phyloP scores from a whole-genome alignment of 2,888 invertebrate genomes.

The Polyommatus iphigenia region DNA sequence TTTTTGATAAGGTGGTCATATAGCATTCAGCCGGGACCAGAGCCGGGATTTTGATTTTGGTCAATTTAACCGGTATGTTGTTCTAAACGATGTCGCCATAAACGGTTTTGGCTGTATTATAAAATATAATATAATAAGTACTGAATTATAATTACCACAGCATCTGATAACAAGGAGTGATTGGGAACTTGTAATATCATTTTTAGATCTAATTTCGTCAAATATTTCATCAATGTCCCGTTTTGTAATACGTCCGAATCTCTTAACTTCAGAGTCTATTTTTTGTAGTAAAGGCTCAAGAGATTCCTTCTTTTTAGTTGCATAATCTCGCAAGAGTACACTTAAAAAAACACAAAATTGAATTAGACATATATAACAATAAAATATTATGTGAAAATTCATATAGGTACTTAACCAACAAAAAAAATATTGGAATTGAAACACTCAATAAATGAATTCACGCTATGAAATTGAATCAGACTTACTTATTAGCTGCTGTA shows the following conservation, averaged over 20 bases:
- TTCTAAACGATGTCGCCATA: too few relatives aligned
- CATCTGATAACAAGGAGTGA: constrained; percentile 89
- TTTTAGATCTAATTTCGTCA: constrained; percentile 84
- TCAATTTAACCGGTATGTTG: too few relatives aligned
- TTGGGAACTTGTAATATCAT: constrained; percentile 88
- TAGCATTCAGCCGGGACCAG: too few relatives aligned
- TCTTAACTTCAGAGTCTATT: constrained; percentile 84
- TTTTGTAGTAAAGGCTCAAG: constrained; percentile 84
- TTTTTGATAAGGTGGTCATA: too few relatives aligned
- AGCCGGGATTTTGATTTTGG: too few relatives aligned
- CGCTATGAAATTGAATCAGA: constrained; percentile 34
- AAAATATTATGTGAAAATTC: constrained; percentile 25
- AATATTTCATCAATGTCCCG: constrained; percentile 89
- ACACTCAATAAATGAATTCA: constrained; percentile 1
- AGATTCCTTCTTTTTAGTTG: constrained; percentile 79
- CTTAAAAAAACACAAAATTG: constrained; percentile 56
- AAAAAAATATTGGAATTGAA: neutral
- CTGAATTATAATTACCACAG: constrained; percentile 80
- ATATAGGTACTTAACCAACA: neutral
- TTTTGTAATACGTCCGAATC: constrained; percentile 86
- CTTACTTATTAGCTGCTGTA: constrained; percentile 66
- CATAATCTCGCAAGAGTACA: constrained; percentile 79
- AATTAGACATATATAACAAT: constrained; percentile 31
- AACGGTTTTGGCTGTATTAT: too few relatives aligned
- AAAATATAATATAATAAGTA: neutral